These are phyloP conservation scores for Epiperipatus broadwayi DNA, from an alignment of 2,888 invertebrate species.

Conservation along the genomic window DNA sequence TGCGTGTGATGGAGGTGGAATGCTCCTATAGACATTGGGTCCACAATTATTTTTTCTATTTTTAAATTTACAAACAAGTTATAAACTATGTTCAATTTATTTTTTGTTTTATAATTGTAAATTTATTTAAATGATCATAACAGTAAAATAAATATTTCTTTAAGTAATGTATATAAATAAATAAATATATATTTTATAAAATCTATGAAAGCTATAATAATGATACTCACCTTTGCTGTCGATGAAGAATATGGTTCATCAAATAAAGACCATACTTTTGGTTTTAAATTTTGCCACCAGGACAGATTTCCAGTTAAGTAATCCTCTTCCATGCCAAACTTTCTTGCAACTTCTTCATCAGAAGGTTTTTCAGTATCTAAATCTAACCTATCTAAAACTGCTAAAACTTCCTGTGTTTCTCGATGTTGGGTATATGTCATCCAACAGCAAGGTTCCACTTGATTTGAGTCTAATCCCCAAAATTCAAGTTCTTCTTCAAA, in stretches of 20 bases:
- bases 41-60: too few species aligned
- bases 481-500: slow-evolving; percentile 37
- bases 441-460: slow-evolving; percentile 38
- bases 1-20: too few species aligned
- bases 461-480: slow-evolving; percentile 36
- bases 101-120: too few species aligned
- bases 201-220: slow-evolving; percentile 7
- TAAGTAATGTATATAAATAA: too few species aligned
- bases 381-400: slow-evolving; percentile 35
- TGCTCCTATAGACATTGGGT: too few species aligned
- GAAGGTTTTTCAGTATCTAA: slow-evolving; percentile 36
- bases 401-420: slow-evolving; percentile 33
- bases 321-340: slow-evolving; percentile 33
- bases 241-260: slow-evolving; percentile 36
- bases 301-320: slow-evolving; percentile 30
- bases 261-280: slow-evolving; percentile 35
- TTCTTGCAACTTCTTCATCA: slow-evolving; percentile 37
- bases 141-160: too few species aligned
- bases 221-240: slow-evolving; percentile 31
- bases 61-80: too few species aligned
- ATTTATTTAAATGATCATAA: too few species aligned
- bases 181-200: too few species aligned
- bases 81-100: too few species aligned
- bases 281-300: slow-evolving; percentile 34
- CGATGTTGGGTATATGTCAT: slow-evolving; percentile 41